These are phyloP conservation scores for Platycheirus albimanus DNA, from an alignment of 2,888 invertebrate species.

Conservation along the genomic window DNA sequence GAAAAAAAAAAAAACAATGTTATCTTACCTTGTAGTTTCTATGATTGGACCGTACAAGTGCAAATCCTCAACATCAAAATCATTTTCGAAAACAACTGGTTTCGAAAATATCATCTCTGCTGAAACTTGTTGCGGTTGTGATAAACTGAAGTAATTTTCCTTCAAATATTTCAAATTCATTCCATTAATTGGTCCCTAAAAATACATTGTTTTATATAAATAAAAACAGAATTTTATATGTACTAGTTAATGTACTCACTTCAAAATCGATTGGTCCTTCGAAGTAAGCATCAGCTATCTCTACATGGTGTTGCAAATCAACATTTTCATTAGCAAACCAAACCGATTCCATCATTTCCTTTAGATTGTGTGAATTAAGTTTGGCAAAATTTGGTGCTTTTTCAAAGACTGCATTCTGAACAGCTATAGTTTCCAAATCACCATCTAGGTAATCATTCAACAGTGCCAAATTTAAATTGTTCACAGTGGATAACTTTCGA, in stretches of 20 bases:
- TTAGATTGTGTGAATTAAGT: constrained; percentile 81
- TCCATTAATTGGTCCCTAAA: constrained; percentile 83
- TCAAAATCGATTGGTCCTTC: constrained; percentile 78
- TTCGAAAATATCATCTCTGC: constrained; percentile 82
- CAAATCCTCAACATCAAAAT: constrained; percentile 78
- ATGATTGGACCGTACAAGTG: constrained; percentile 79
- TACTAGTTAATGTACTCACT: constrained; percentile 69
- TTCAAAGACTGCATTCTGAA: constrained; percentile 82
- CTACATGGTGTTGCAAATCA: constrained; percentile 76
- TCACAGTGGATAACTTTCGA: constrained; percentile 76
- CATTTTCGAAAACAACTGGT: constrained; percentile 80
- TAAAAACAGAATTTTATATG: neutral
- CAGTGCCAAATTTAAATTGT: constrained; percentile 76
- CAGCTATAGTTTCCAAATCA: constrained; percentile 75
- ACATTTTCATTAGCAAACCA: constrained; percentile 84
- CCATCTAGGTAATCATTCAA: constrained; percentile 76
- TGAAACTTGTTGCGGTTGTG: constrained; percentile 83
- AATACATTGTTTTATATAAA: constrained; percentile 75
- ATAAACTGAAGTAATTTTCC: constrained; percentile 84
- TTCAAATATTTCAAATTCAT: constrained; percentile 83
- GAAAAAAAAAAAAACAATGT: no score
- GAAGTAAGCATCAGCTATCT: constrained; percentile 76
- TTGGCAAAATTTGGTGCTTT: constrained; percentile 81
- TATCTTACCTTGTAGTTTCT: constrained; percentile 78
- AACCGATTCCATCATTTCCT: constrained; percentile 79